phyloP scores from a whole-genome alignment of 2,888 invertebrate genomes.

The Apeira syringaria region DNA sequence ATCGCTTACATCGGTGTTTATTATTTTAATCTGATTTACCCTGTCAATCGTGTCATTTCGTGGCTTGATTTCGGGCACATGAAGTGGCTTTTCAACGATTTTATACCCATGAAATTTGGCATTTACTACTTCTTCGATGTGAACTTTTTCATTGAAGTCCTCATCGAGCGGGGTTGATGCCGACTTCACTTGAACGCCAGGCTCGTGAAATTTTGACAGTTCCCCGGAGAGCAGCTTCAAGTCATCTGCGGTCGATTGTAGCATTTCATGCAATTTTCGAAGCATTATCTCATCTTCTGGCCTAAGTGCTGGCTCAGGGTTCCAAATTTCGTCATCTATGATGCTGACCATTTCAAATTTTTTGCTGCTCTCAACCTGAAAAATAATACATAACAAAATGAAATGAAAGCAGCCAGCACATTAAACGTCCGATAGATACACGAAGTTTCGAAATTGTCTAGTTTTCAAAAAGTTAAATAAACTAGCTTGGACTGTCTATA shows the following conservation, averaged over 20 bases:
- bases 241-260: slow-evolving; percentile 76
- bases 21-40: slow-evolving; percentile 34
- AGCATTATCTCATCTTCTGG: slow-evolving; percentile 75
- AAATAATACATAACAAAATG: slow-evolving; percentile 13
- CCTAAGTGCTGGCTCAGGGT: slow-evolving; percentile 64
- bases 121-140: slow-evolving; percentile 74
- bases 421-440: no score
- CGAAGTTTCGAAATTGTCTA: no score
- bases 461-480: no score
- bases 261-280: slow-evolving; percentile 72
- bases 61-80: slow-evolving; percentile 32
- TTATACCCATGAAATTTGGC: slow-evolving; percentile 77
- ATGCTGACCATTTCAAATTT: slow-evolving; percentile 72
- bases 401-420: no score
- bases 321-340: slow-evolving; percentile 72
- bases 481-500: no score
- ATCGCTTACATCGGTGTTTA: slow-evolving; percentile 44
- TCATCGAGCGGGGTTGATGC: slow-evolving; percentile 70
- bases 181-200: slow-evolving; percentile 57
- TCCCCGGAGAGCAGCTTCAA: slow-evolving; percentile 71
- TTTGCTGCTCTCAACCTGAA: slow-evolving; percentile 76
- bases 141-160: slow-evolving; percentile 74
- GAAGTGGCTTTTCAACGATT: slow-evolving; percentile 49
- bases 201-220: slow-evolving; percentile 60
- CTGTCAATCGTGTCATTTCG: slow-evolving; percentile 21